Evolutionary conservation across 2,888 invertebrate genomes (phyloP).

Genomic region (Andrena flavipes): DNA sequence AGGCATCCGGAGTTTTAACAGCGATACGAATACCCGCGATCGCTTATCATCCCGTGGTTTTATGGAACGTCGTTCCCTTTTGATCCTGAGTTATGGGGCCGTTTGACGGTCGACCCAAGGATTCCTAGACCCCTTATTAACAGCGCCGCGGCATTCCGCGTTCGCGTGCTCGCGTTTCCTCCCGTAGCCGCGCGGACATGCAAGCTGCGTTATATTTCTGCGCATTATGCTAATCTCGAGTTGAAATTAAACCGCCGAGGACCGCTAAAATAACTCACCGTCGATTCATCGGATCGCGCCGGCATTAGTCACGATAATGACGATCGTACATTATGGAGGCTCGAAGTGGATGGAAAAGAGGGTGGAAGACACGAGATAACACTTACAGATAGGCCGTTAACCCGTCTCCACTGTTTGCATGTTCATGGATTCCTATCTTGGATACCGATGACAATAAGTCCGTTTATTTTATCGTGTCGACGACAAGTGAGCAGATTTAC

Average conservation of each 20-base stretch:
- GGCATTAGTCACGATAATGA: slow-evolving; percentile 30
- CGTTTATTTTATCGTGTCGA: background rate
- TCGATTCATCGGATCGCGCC: background rate
- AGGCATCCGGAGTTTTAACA: slow-evolving; percentile 29
- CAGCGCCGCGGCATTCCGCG: slow-evolving; percentile 59
- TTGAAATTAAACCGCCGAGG: slow-evolving; percentile 25
- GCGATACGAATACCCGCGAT: slow-evolving; percentile 34
- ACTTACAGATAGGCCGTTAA: no score
- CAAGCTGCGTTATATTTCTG: slow-evolving; percentile 65
- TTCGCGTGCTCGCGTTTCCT: slow-evolving; percentile 71
- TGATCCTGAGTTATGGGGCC: slow-evolving; percentile 46
- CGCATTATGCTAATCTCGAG: slow-evolving; percentile 70
- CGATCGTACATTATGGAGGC: background rate
- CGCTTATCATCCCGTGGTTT: slow-evolving; percentile 39
- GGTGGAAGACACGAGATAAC: no score
- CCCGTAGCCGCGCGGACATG: slow-evolving; percentile 60
- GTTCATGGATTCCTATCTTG: no score
- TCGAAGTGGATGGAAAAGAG: no score
- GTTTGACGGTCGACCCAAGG: slow-evolving; percentile 46
- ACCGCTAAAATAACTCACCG: slow-evolving; percentile 4
- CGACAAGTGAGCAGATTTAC: background rate
- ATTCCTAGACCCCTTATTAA: slow-evolving; percentile 60
- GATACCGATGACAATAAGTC: no score
- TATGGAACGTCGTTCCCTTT: slow-evolving; percentile 36
- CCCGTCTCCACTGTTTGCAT: no score